A percentile compares a stretch with the other conserved stretches of the same genome.
phyloP scores from a whole-genome alignment of 2,797 vertebrate genomes.

The Pangasius krempfi region DNA sequence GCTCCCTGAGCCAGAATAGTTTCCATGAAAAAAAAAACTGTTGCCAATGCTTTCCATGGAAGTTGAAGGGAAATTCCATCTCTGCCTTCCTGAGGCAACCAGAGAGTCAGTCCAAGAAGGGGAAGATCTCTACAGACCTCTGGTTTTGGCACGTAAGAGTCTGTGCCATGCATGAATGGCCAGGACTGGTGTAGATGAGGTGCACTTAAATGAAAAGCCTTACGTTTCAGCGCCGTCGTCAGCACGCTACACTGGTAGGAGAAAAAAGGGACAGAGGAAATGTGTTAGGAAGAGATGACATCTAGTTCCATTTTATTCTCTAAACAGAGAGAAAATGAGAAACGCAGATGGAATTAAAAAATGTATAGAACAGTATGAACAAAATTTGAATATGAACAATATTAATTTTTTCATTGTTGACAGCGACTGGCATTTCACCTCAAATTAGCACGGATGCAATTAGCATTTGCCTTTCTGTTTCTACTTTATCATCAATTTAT shows the following conservation, averaged over 20 bases:
- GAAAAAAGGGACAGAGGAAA: constrained; percentile 73
- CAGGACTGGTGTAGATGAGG: constrained; percentile 72
- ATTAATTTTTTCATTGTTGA: neutral
- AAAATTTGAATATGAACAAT: neutral
- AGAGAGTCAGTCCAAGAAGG: constrained; percentile 76
- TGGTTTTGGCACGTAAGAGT: constrained; percentile 85
- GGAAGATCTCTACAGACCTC: constrained; percentile 74
- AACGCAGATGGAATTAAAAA: neutral
- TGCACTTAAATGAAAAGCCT: constrained; percentile 88
- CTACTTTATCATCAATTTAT: neutral
- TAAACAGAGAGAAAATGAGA: neutral
- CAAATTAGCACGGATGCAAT: neutral
- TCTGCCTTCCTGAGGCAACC: constrained; percentile 81
- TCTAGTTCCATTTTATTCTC: no score
- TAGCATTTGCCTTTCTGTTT: neutral
- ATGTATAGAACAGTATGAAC: neutral
- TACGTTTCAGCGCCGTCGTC: constrained; percentile 84
- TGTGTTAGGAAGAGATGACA: neutral
- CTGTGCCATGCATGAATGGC: constrained; percentile 85
- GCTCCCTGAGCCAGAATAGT: constrained; percentile 76
- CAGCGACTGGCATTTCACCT: neutral
- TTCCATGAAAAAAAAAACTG: constrained; percentile 41
- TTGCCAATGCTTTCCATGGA: neutral
- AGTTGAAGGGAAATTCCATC: constrained; percentile 31
- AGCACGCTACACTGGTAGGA: constrained; percentile 98